These are phyloP conservation scores for Tipula vernalis DNA, from an alignment of 2,888 invertebrate species.

Conservation along the genomic window DNA sequence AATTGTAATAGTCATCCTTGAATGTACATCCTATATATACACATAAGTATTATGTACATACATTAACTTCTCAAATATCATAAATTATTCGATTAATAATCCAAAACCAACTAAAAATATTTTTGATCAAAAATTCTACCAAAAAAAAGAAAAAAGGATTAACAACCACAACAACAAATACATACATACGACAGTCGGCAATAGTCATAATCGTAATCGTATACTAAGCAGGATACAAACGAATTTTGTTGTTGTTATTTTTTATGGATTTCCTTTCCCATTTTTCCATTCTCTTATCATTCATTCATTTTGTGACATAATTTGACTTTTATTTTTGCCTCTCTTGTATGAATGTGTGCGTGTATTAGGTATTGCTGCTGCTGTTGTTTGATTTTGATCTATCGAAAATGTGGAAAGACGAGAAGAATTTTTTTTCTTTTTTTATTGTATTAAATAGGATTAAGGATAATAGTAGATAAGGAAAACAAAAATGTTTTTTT, in stretches of 20 bases:
- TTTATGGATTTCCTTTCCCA: background rate
- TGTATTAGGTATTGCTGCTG: background rate
- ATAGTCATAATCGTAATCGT: background rate
- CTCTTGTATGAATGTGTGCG: background rate
- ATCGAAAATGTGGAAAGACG: background rate
- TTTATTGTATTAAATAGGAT: background rate
- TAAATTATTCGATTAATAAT: background rate
- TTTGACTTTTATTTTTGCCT: background rate
- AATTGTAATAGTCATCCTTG: background rate
- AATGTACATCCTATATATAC: background rate
- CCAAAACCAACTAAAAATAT: background rate
- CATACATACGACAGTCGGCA: background rate
- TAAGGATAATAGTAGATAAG: background rate
- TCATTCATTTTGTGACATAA: constrained; percentile 4
- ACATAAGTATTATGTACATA: background rate
- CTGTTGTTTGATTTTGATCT: background rate
- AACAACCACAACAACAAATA: background rate
- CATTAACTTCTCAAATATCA: background rate
- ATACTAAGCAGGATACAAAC: background rate
- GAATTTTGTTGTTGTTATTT: background rate
- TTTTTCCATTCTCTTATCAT: background rate
- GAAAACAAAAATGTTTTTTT: background rate
- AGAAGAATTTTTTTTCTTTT: background rate
- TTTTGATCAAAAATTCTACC: background rate
- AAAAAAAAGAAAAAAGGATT: background rate